A percentile compares a stretch with the other conserved stretches of the same genome.
Evolutionary conservation across 2,113 vertebrate genomes (phyloP).

Genomic region (Pterocles burchelli): DNA sequence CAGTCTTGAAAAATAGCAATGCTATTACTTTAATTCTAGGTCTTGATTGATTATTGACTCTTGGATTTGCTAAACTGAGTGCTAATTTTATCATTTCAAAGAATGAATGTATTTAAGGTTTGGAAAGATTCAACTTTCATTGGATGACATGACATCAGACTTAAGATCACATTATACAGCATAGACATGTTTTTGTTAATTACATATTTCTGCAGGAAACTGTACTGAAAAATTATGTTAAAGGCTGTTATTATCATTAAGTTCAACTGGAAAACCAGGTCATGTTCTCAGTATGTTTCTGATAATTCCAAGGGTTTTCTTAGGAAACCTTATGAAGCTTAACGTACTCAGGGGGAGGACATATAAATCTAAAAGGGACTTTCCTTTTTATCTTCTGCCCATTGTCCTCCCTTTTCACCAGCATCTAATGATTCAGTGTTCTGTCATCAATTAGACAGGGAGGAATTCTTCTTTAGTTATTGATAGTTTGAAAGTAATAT

Average conservation of each 20-base stretch:
- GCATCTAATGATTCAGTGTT: neutral
- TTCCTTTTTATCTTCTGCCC: neutral
- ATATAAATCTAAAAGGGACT: neutral
- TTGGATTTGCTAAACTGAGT: neutral
- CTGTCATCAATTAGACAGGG: neutral
- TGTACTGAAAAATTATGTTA: neutral
- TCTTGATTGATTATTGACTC: neutral
- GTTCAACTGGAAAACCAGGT: neutral
- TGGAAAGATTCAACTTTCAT: neutral
- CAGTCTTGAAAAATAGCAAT: neutral
- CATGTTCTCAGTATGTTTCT: neutral
- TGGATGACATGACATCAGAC: neutral
- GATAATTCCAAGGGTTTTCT: neutral
- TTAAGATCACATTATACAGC: neutral
- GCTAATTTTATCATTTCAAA: neutral
- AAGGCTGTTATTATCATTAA: neutral
- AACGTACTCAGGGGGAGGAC: neutral
- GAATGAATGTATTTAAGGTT: neutral
- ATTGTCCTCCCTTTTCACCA: neutral
- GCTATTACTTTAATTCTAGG: neutral
- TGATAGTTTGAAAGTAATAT: neutral
- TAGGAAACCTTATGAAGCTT: neutral
- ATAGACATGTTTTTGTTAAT: neutral
- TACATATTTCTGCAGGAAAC: neutral
- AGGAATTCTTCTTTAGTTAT: conserved; percentile 1